Percentiles rank a stretch among this genome's conserved stretches.
These are phyloP conservation scores for Sebastes hopkinsi DNA, from an alignment of 2,797 vertebrate species.

Conservation along the genomic window DNA sequence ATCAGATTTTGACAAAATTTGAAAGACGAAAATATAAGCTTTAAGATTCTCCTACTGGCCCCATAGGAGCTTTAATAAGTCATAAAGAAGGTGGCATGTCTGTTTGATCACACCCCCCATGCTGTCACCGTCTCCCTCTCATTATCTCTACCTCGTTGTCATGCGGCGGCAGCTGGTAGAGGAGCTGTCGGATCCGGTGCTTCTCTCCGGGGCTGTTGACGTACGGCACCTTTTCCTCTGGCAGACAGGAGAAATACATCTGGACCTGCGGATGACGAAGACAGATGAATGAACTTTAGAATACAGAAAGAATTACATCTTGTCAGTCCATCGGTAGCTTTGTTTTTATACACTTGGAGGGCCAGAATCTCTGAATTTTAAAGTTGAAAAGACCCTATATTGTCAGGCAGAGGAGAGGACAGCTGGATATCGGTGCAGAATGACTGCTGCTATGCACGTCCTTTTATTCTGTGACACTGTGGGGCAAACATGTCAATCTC, in stretches of 20 bases:
- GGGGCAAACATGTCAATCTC: conserved; percentile 55
- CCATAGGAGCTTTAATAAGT: background rate
- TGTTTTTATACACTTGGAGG: background rate
- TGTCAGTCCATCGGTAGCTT: background rate
- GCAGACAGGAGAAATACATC: conserved; percentile 95
- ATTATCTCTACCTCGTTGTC: conserved; percentile 90
- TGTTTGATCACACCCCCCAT: background rate
- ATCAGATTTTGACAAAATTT: background rate
- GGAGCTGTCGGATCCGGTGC: conserved; percentile 93
- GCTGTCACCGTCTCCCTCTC: background rate
- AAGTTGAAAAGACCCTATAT: background rate
- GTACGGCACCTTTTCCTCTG: conserved; percentile 96
- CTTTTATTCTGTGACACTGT: conserved; percentile 29
- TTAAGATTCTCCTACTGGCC: background rate
- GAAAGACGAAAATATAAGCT: background rate
- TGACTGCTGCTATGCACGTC: conserved; percentile 20
- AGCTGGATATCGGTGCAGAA: background rate
- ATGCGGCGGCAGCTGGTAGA: conserved; percentile 96
- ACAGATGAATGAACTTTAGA: background rate
- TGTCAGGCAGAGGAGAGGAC: background rate
- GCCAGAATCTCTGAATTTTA: background rate
- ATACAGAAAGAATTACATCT: background rate
- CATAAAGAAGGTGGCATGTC: background rate
- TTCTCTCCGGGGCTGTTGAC: conserved; percentile 97
- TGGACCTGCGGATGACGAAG: conserved; percentile 86